These are phyloP conservation scores for Phenganax stokvisi DNA, from an alignment of 92 coral and sea anemone species.

Conservation along the genomic window DNA sequence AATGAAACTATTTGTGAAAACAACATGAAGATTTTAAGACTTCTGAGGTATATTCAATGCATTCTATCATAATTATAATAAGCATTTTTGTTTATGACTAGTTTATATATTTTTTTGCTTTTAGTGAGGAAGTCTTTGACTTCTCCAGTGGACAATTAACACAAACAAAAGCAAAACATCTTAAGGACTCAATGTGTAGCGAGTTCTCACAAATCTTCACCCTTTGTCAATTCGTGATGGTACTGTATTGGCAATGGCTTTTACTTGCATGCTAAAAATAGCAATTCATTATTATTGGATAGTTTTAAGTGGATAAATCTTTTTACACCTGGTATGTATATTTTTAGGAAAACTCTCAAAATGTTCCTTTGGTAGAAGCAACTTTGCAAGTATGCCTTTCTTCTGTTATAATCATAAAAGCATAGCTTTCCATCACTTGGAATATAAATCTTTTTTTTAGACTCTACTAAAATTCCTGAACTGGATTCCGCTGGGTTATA, in stretches of 20 bases:
- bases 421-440: background rate
- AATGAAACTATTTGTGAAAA: slow-evolving; percentile 96
- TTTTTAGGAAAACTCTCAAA: slow-evolving; percentile 82
- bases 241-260: background rate
- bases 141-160: slow-evolving; percentile 99
- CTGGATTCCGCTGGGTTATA: slow-evolving; percentile 99
- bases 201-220: slow-evolving; percentile 93
- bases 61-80: background rate
- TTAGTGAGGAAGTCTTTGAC: slow-evolving; percentile 97
- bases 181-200: slow-evolving; percentile 99
- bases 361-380: slow-evolving; percentile 88
- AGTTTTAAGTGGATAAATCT: too few species aligned
- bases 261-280: slow-evolving; percentile 20
- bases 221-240: slow-evolving; percentile 95
- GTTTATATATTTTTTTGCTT: slow-evolving; percentile 1
- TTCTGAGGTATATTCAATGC: slow-evolving; percentile 61
- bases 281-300: background rate
- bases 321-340: background rate
- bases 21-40: slow-evolving; percentile 90
- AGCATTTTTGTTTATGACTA: background rate
- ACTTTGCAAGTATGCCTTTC: slow-evolving; percentile 66
- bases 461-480: slow-evolving; percentile 83
- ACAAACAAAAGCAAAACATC: slow-evolving; percentile 92
- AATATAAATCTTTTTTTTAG: slow-evolving; percentile 37
- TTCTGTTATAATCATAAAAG: background rate